Percentiles rank a stretch among this genome's conserved stretches.
Evolutionary conservation across 2,113 vertebrate species (phyloP).

Genomic region (Limnothrissa miodon): DNA sequence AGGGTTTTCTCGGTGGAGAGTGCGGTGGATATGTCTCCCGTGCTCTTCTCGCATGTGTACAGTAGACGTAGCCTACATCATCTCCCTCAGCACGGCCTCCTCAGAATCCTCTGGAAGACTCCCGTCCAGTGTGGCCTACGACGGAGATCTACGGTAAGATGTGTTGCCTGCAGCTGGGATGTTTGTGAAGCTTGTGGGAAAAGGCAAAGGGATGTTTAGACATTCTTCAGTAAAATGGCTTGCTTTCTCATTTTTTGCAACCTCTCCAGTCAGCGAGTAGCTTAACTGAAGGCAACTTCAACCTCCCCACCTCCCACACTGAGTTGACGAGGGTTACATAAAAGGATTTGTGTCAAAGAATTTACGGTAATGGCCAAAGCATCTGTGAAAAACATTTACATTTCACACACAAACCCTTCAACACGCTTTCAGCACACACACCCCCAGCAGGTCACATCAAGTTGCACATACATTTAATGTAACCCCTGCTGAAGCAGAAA

Average conservation of each 20-base stretch:
- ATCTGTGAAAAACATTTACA: constrained; percentile 7
- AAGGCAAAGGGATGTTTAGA: background rate
- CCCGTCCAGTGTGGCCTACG: background rate
- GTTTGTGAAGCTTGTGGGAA: too few relatives aligned
- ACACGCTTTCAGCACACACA: background rate
- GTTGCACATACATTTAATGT: background rate
- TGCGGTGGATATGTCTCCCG: background rate
- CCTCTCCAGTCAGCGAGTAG: background rate
- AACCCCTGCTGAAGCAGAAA: background rate
- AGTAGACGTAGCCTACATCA: too few relatives aligned
- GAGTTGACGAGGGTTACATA: background rate
- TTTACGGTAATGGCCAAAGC: background rate
- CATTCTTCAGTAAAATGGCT: background rate
- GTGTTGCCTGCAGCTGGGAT: background rate
- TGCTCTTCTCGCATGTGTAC: background rate
- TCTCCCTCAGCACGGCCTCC: background rate
- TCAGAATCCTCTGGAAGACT: background rate
- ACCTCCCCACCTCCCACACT: background rate
- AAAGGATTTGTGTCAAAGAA: background rate
- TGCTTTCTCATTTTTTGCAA: background rate
- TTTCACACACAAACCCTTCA: background rate
- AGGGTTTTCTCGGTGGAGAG: background rate
- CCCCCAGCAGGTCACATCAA: background rate
- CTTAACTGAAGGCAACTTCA: background rate
- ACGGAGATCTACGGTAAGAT: background rate